Percentiles rank a stretch among this genome's conserved stretches.
Conservation (phyloP, 2,888 invertebrate species). For the Bellardia bayeri region DNA sequence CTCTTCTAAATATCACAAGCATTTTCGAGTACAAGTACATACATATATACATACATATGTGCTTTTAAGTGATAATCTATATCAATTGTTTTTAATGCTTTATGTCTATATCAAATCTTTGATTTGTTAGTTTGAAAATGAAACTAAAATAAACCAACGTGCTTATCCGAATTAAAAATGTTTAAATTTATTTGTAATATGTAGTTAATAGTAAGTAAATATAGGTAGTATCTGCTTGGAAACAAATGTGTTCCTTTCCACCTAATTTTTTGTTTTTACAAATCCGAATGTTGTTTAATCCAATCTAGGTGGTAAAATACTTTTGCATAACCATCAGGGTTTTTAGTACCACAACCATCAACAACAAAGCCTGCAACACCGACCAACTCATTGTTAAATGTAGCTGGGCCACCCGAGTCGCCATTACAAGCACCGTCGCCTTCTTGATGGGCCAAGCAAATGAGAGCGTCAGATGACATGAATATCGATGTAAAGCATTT, state of each 20-base stretch:
- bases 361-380: conserved; percentile 78
- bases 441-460: conserved; percentile 77
- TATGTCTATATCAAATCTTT: conserved; percentile 21
- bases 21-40: no score
- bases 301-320: conserved; percentile 75
- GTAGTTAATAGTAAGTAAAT: neutral
- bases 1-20: neutral
- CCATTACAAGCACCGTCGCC: conserved; percentile 79
- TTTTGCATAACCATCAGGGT: conserved; percentile 78
- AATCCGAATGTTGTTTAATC: conserved; percentile 72
- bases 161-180: neutral
- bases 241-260: neutral
- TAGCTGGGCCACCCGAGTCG: conserved; percentile 78
- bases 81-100: neutral
- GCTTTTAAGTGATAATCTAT: neutral
- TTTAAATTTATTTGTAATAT: neutral
- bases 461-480: conserved; percentile 70
- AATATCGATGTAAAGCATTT: conserved; percentile 73
- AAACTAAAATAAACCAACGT: neutral
- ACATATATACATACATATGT: no score
- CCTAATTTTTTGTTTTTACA: neutral
- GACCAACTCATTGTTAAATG: conserved; percentile 76
- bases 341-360: conserved; percentile 75
- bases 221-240: neutral
- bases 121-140: neutral